These are phyloP conservation scores for Ianthella basta DNA, from an alignment of 37 sponge, comb jelly and placozoan genomes.

Conservation along the genomic window DNA sequence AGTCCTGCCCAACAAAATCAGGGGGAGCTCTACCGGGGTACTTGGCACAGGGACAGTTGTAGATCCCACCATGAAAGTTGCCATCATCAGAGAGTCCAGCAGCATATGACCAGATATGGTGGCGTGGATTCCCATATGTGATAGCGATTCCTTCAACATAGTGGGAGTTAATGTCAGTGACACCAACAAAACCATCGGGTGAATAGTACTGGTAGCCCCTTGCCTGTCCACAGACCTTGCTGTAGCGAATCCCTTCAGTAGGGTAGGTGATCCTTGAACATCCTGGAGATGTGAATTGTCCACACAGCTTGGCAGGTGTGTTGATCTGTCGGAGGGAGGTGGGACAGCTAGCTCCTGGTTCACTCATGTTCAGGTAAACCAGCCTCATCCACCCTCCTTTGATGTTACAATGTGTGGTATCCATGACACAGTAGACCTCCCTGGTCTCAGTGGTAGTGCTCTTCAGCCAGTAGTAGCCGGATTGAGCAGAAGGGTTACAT, in stretches of 20 bases:
- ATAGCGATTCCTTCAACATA: conserved; percentile 16
- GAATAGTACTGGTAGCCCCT: conserved; percentile 1
- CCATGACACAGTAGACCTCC: too few species aligned
- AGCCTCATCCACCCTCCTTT: too few species aligned
- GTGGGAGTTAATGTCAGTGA: background rate
- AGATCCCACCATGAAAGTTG: background rate
- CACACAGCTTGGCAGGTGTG: too few species aligned
- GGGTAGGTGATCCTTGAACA: background rate
- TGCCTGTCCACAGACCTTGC: conserved; percentile 21
- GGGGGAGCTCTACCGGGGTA: background rate
- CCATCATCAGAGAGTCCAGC: conserved; percentile 4
- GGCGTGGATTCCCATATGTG: background rate
- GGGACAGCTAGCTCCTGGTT: too few species aligned
- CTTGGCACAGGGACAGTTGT: conserved; percentile 5
- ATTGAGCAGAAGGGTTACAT: too few species aligned
- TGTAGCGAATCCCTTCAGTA: conserved; percentile 4
- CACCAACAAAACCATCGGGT: background rate
- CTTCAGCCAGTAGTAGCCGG: too few species aligned
- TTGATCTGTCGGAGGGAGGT: too few species aligned
- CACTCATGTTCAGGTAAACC: too few species aligned
- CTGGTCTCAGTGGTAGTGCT: too few species aligned
- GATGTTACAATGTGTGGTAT: too few species aligned
- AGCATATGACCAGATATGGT: background rate
- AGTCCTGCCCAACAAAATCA: background rate
- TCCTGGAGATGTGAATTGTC: background rate